Evolutionary conservation across 2,888 invertebrate genomes (phyloP), one percentile per base, ranked within the genome.

Genomic region (Tachina lurida): DNA sequence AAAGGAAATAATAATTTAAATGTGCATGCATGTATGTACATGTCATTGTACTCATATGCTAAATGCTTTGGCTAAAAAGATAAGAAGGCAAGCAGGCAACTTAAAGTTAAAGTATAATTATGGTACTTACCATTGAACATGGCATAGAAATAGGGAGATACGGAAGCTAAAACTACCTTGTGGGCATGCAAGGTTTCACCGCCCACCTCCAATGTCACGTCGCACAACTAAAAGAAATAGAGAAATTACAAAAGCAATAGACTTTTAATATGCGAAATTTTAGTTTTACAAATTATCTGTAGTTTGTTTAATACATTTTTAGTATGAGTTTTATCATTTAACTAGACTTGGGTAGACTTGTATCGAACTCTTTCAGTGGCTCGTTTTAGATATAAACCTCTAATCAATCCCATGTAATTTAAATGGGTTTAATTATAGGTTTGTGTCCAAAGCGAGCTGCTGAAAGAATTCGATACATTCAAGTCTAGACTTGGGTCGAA

Each of bases 131-230:
- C 93, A 89, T 93, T 93, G 87, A 93, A 93, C 93, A 95, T 93
- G 87, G 96, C 96, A 93, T 95, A 95, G 93, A 96, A 96, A 92
- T 96, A 96, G 31, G 96, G 95, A 91, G 95, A 95, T 90, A 95
- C 95, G 65, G 96, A 95, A 56, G 96, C 96, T 90, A 96, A 93
- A 76, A 96, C 95, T 88, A 96, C 95, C 92, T 95, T 95, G 92
- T 96, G 96, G 74, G 96, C 96, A 89, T 94, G 94, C 91, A 96
- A 94, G 87, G 94, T 94, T 88, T 95, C 95, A 88, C 94, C 94
- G 80, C 95, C 95, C 88, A 95, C 95, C 89, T 94, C 94, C 91
- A 96, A 94, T 75, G 94, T 94, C 87, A 96, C 95, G 89, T 93
- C 93, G 89, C 93, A 93, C 60, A 93, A 90, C 92, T 93, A 88